Base-by-base conservation (phyloP, 1,140 invertebrate species). In the Pinna nobilis region DNA sequence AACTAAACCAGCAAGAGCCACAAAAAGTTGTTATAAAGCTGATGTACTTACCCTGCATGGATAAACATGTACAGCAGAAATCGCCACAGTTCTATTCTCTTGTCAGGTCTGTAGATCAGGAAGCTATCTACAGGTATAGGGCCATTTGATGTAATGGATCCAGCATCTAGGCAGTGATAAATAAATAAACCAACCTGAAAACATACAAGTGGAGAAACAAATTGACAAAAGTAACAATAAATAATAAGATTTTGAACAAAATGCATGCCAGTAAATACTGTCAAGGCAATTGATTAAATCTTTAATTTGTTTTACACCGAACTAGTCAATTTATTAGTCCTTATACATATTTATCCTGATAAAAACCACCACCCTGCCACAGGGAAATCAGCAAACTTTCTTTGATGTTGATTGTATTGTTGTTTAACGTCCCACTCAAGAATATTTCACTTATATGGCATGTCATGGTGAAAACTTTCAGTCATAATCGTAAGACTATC, bases 41-140 rank as follows among this genome's bases (percentile, higher is more conserved):
- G 32, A 28, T 13, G 50, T 30, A 74, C 93, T 92, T 91, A 95
- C 92, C 96, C 96, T 20, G 96, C 95, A 90, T 98, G 97, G 80
- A 98, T 92, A 72, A 98, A 94, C 93, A 97, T 97, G 91, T 98
- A 98, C 78, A 96, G 93, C 73, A 97, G 90, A 89, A 98, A 98
- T 84, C 97, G 92, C 96, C 97, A 98, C 55, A 98, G 91, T 89
- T 98, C 95, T 47, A 93, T 91, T 39, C 96, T 92, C 87, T 95
- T 94, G 90, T 98, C 96, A 20, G 96, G 96, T 74, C 95, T 92
- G 90, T 97, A 98, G 72, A 98, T 97, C 84, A 98, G 96, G 69
- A 96, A 92, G 74, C 95, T 97, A 90, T 97, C 95, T 71, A 95
- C 94, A 61, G 96, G 96, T 78, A 98, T 94, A 2, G 96, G 96